phyloP scores from a whole-genome alignment of 2,888 invertebrate genomes.

The Caenorhabditis imperialis region DNA sequence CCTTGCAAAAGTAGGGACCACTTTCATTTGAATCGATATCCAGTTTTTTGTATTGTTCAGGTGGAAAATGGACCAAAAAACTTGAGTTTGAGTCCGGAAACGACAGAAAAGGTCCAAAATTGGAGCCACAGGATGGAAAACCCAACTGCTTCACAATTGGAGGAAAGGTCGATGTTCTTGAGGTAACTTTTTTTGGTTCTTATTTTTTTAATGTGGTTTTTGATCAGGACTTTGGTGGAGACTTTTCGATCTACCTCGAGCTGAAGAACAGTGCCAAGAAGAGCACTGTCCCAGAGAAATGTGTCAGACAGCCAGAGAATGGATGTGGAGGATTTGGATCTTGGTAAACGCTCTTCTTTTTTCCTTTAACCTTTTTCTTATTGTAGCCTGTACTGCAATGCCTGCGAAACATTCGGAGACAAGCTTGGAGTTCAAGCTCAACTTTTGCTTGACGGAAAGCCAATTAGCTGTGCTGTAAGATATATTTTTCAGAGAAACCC shows the following conservation, averaged over 20 bases:
- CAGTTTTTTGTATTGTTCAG: conserved; percentile 18
- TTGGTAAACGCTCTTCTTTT: conserved; percentile 58
- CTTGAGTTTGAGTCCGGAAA: conserved; percentile 76
- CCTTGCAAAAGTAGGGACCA: conserved; percentile 68
- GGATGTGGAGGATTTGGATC: conserved; percentile 77
- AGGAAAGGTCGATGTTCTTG: conserved; percentile 73
- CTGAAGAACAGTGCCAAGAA: conserved; percentile 74
- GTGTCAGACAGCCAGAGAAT: conserved; percentile 69
- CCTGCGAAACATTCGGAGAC: conserved; percentile 72
- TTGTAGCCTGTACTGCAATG: conserved; percentile 76
- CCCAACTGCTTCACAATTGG: conserved; percentile 70
- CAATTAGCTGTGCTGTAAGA: conserved; percentile 69
- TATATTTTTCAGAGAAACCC: neutral
- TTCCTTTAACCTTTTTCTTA: neutral
- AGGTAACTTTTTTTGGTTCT: conserved; percentile 38
- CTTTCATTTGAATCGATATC: neutral
- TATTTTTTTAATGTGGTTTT: neutral
- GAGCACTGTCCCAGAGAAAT: conserved; percentile 75
- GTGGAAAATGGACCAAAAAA: conserved; percentile 74
- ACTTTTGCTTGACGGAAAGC: conserved; percentile 73
- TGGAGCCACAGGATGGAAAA: conserved; percentile 60
- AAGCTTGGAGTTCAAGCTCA: conserved; percentile 73
- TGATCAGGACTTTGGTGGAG: conserved; percentile 73
- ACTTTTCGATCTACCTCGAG: conserved; percentile 76
- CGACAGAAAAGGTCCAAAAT: conserved; percentile 70